phyloP scores from a whole-genome alignment of 1,140 invertebrate genomes.

The Babylonia areolata region DNA sequence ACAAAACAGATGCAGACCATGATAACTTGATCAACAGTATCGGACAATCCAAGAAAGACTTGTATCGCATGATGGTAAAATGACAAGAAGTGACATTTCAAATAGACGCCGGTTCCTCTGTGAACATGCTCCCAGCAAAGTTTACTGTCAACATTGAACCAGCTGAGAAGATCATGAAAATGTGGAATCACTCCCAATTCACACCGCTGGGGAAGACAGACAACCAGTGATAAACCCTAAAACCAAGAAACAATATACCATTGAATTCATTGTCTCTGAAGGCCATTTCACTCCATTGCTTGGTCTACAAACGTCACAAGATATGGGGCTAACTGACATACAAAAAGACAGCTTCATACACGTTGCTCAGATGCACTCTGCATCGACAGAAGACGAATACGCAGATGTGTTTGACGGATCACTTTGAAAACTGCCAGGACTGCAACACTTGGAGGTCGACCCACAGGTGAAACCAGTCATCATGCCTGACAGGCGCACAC shows the following conservation, averaged over 20 bases:
- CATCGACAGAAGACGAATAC: background rate
- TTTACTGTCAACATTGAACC: background rate
- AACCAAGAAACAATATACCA: background rate
- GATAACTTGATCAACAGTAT: background rate
- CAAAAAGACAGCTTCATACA: background rate
- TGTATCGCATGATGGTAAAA: conserved; percentile 11
- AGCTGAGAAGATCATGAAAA: background rate
- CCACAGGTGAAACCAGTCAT: conserved; percentile 30
- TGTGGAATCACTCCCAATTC: no score
- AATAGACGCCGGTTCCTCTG: conserved; percentile 5
- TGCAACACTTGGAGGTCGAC: conserved; percentile 35
- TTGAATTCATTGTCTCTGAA: background rate
- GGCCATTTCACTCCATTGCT: background rate
- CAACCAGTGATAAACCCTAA: background rate
- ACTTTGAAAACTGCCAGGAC: conserved; percentile 18
- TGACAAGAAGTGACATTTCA: background rate
- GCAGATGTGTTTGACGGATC: background rate
- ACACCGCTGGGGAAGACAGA: background rate
- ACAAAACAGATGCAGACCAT: no score
- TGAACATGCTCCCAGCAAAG: conserved; percentile 33
- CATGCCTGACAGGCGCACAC: conserved; percentile 19
- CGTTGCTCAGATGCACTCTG: background rate
- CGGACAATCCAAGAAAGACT: background rate
- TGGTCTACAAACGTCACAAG: background rate
- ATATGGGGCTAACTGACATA: background rate